phyloP scores from a whole-genome alignment of 2,113 vertebrate species.

The Motacilla tschutschensis region DNA sequence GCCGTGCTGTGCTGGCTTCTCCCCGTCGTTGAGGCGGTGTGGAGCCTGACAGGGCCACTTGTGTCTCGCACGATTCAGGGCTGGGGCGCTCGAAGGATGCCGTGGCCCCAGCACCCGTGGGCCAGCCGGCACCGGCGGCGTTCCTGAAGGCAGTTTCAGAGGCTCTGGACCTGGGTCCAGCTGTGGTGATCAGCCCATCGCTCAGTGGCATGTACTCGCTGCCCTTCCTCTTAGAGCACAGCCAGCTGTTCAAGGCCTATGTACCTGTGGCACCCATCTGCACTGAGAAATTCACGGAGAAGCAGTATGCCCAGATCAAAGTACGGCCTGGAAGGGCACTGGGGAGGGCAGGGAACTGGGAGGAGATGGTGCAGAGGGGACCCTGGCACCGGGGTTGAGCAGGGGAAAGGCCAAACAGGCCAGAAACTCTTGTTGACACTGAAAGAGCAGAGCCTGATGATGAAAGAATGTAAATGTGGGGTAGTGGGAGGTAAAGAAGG shows the following conservation, averaged over 20 bases:
- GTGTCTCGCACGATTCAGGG: slow-evolving; percentile 65
- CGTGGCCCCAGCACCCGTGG: slow-evolving; percentile 72
- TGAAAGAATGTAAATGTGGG: not conserved
- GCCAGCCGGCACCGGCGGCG: slow-evolving; percentile 77
- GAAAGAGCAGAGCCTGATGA: not conserved
- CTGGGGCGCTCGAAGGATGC: slow-evolving; percentile 84
- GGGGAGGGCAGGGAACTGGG: not conserved
- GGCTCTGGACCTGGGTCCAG: slow-evolving; percentile 74
- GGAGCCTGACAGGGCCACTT: not conserved
- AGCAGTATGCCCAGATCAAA: slow-evolving; percentile 84
- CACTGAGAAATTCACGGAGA: slow-evolving; percentile 83
- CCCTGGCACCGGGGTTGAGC: fast-evolving
- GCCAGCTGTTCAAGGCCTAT: slow-evolving; percentile 80
- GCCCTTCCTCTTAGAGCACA: slow-evolving; percentile 85
- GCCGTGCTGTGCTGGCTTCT: not conserved
- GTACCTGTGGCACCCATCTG: slow-evolving; percentile 94
- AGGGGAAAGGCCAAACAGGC: not conserved
- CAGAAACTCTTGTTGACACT: fast-evolving
- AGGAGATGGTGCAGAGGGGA: not conserved
- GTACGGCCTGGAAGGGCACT: slow-evolving; percentile 52
- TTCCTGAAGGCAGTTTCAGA: slow-evolving; percentile 85
- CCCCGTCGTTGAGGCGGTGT: fast-evolving
- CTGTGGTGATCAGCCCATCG: slow-evolving; percentile 90
- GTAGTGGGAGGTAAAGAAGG: not conserved
- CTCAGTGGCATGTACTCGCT: slow-evolving; percentile 96